Base-by-base conservation (phyloP, 2,888 invertebrate species). In the Phlogophora meticulosa region DNA sequence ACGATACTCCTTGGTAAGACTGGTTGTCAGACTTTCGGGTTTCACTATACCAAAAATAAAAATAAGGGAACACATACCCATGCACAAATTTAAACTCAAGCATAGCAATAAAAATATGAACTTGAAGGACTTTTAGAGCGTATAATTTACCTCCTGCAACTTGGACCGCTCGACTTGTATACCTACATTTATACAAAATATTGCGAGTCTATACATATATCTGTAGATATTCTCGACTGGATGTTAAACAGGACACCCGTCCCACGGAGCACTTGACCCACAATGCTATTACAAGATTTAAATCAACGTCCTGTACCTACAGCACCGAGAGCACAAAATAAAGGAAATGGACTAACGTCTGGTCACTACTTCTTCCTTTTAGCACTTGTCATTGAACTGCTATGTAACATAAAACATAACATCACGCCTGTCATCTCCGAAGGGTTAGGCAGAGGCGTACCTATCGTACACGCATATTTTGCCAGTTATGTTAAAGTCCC, bases 181-280 rank as follows among this genome's bases (percentile, higher is more conserved):
- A 3, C 67, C 15, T 42, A 13, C n/a, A n/a, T 32, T 43, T 38
- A 20, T 22, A 13, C 4, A 38, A 11, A n/a, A 36, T 64, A 64
- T 42, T n/a, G n/a, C n/a, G 15, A 10, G 28, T 28, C 20, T 38
- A 20, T 2, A 28, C 5, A 28, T 2, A 5, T 28, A 28, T 28
- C 28, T 28, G 5, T 28, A 28, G 20, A 5, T 42, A 42, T 28
- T 42, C 15, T 20, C 3, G 32, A 43, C 15, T 42, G 42, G 49
- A 70, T 24, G 20, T 42, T 36, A 60, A 71, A 60, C 72, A 60
- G 42, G 48, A 43, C 28, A 32, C 28, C 22, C 11, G 10, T 10
- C 9, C 36, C 4, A 34, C 15, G 4, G 0, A 59, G 11, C 59
- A 71, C 67, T 71, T 71, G 49, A 71, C 42, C 71, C 10, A 60